Base-by-base conservation (phyloP, 2,113 vertebrate genomes). In the Anguilla japonica region DNA sequence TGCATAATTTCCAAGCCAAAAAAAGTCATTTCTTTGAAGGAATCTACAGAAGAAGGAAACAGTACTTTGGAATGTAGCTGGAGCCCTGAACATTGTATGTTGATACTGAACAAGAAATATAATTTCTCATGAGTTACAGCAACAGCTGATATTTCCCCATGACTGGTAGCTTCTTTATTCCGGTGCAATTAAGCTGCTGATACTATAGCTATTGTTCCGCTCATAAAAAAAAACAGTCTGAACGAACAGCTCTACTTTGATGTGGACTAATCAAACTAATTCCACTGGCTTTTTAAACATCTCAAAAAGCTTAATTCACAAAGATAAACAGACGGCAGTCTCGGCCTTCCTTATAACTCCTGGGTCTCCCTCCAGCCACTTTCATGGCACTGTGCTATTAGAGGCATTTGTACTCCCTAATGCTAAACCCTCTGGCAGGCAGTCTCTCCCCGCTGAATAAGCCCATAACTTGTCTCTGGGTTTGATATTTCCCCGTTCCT, bases 1-100 rank as follows among this genome's bases (percentile, higher is more conserved):
- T 91, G 86, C 89, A 87, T 94, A 87, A 94, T 94, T 92, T 92
- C 89, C 88, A 79, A 85, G 87, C 92, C 92, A 94, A 94, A 93
- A 34, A 93, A 89, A 50, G 83, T 89, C 89, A 91, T 92, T 92
- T 90, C 91, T 94, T 90, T 90, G 88, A 89, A 87, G 84, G 90
- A 89, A 92, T 91, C 89, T 84, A 87, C 92, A 89, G 87, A 91
- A 87, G 86, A 89, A 86, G 87, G 89, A 89, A 87, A 53, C 90
- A 50, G n/a, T 82, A 75, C 83, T 83, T 71, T 80, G 79, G 82
- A n/a, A 75, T 26, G n/a, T 41, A 41, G 29, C 9, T 82, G 63
- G 29, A 26, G 29, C 11, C 2, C 39, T 41, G 40, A 16, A 40
- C n/a, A 84, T 71, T 71, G 83, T 15, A 53, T 83, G 53, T 20